Evolutionary conservation across 2,113 vertebrate species (phyloP).

Genomic region (Chaetodon trifascialis): DNA sequence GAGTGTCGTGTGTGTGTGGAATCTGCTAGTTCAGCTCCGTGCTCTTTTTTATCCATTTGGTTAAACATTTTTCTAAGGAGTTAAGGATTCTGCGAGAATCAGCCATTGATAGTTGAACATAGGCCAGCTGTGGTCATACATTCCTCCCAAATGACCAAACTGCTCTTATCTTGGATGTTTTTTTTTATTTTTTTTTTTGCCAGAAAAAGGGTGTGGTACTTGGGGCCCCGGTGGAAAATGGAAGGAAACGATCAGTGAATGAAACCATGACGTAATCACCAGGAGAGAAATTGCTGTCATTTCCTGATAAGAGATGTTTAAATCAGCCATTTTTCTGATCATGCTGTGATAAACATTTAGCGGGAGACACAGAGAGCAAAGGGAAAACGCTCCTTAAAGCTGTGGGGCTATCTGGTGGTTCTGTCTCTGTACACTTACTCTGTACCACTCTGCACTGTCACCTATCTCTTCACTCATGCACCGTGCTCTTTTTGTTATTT

Average conservation of each 20-base stretch:
- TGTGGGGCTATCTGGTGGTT: slow-evolving; percentile 23
- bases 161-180: slow-evolving; percentile 76
- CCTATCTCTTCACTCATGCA: slow-evolving; percentile 51
- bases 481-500: slow-evolving; percentile 32
- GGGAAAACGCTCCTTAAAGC: slow-evolving; percentile 42
- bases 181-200: slow-evolving; percentile 55
- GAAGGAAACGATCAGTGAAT: slow-evolving; percentile 80
- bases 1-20: slow-evolving; percentile 24
- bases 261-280: slow-evolving; percentile 73
- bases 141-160: slow-evolving; percentile 77
- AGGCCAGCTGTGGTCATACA: slow-evolving; percentile 69
- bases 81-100: slow-evolving; percentile 55
- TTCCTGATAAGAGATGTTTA: slow-evolving; percentile 71
- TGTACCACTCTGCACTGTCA: slow-evolving; percentile 50
- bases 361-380: slow-evolving; percentile 39
- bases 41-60: slow-evolving; percentile 30
- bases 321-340: slow-evolving; percentile 61
- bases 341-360: slow-evolving; percentile 59
- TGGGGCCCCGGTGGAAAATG: slow-evolving; percentile 53
- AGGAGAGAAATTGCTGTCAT: slow-evolving; percentile 66
- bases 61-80: slow-evolving; percentile 72
- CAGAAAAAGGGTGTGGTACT: slow-evolving; percentile 59
- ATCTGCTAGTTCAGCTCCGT: slow-evolving; percentile 32
- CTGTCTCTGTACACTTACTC: slow-evolving; percentile 17
- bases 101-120: slow-evolving; percentile 62